A percentile compares a stretch with the other conserved stretches of the same genome.
Evolutionary conservation across 2,888 invertebrate species (phyloP).

Genomic region (Protophormia terraenovae): DNA sequence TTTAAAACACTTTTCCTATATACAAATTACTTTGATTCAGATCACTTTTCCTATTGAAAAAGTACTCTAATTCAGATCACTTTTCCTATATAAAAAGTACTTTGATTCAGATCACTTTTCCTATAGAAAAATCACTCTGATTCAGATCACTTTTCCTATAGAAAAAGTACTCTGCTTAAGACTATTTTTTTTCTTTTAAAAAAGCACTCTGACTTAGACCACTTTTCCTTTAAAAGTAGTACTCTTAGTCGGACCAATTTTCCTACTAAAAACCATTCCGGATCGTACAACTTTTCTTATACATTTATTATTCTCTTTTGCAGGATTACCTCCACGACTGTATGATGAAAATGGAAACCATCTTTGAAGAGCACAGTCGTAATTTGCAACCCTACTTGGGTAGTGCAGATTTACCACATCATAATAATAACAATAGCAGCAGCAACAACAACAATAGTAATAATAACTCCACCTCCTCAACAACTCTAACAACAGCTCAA

Average conservation of each 20-base stretch:
- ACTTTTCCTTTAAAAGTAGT: not conserved
- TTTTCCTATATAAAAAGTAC: not conserved
- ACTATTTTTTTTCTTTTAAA: not conserved
- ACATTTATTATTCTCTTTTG: constrained; percentile 74
- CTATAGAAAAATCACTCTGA: too few species aligned
- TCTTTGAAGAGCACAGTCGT: constrained; percentile 84
- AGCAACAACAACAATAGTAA: constrained; percentile 68
- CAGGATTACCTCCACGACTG: constrained; percentile 92
- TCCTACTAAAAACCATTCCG: not conserved
- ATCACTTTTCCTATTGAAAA: not conserved
- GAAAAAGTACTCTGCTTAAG: not conserved
- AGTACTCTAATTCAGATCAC: not conserved
- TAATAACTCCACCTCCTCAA: constrained; percentile 38
- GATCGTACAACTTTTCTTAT: not conserved
- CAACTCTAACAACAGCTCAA: constrained; percentile 59
- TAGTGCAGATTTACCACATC: constrained; percentile 71
- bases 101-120: not conserved
- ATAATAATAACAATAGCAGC: constrained; percentile 65
- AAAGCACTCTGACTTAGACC: not conserved
- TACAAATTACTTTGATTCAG: not conserved
- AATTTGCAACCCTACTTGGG: constrained; percentile 75
- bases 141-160: not conserved
- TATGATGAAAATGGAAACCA: constrained; percentile 89
- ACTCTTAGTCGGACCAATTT: not conserved
- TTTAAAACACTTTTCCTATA: not conserved